These are phyloP conservation scores for Dasysyrphus albostriatus DNA, from an alignment of 2,888 invertebrate species.

Conservation along the genomic window DNA sequence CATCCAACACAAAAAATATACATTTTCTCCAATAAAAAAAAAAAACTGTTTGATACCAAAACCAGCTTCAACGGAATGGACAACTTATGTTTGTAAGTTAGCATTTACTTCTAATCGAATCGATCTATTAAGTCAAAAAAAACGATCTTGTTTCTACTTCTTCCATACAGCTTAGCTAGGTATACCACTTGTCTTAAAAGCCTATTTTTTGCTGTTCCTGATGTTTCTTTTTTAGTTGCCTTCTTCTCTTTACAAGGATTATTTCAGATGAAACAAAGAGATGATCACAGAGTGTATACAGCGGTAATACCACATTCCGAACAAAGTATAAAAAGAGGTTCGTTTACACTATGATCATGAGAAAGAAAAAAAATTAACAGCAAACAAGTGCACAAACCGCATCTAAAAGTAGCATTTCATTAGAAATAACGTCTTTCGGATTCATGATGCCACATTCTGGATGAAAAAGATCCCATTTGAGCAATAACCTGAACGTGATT, in stretches of 20 bases:
- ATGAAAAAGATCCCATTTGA: constrained; percentile 1
- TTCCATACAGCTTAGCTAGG: background rate
- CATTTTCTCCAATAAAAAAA: background rate
- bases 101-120: constrained; percentile 39
- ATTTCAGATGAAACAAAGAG: constrained; percentile 39
- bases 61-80: background rate
- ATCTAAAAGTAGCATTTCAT: constrained; percentile 40
- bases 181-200: constrained; percentile 6
- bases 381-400: constrained; percentile 15
- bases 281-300: constrained; percentile 33
- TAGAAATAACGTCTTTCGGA: constrained; percentile 4
- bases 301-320: constrained; percentile 68
- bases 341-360: background rate
- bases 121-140: constrained; percentile 59
- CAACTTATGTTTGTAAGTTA: constrained; percentile 1
- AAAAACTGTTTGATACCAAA: background rate
- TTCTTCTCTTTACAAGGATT: constrained; percentile 50
- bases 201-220: background rate
- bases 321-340: constrained; percentile 7
- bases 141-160: constrained; percentile 54
- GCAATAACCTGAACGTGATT: constrained; percentile 23
- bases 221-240: background rate
- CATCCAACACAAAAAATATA: background rate
- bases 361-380: constrained; percentile 5
- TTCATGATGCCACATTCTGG: constrained; percentile 14